Percentiles rank a stretch among this genome's conserved stretches.
Evolutionary conservation across 1,140 invertebrate genomes (phyloP).

Genomic region (Pseudomyrmex flavicornis): DNA sequence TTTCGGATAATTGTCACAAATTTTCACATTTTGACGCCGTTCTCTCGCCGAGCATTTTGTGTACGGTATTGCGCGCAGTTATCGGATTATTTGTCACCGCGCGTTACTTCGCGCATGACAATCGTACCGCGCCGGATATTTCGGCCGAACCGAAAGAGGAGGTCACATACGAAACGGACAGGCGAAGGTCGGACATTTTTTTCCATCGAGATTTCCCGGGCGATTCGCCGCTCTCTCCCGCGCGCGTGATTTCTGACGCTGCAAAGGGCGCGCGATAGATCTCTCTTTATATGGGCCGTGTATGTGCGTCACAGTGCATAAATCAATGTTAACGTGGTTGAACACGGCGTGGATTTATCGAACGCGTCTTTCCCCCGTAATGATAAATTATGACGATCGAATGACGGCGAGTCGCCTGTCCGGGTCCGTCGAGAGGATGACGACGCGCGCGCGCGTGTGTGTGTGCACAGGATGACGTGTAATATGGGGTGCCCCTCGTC

Average conservation of each 20-base stretch:
- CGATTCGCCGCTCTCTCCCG: background rate
- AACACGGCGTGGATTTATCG: constrained; percentile 63
- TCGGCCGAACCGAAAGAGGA: constrained; percentile 13
- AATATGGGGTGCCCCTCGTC: constrained; percentile 32
- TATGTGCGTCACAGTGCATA: constrained; percentile 38
- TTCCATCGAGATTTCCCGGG: background rate
- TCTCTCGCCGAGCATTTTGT: background rate
- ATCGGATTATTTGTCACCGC: constrained; percentile 20
- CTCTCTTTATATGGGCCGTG: constrained; percentile 14
- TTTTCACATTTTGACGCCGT: background rate
- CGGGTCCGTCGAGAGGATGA: constrained; percentile 11
- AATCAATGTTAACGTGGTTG: constrained; percentile 63
- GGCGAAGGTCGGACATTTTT: constrained; percentile 39
- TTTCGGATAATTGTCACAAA: background rate
- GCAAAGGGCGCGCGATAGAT: constrained; percentile 45
- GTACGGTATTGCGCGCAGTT: background rate
- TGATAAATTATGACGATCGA: constrained; percentile 73
- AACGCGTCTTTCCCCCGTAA: constrained; percentile 61
- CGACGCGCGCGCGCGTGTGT: background rate
- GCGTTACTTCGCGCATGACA: constrained; percentile 1
- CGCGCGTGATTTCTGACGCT: constrained; percentile 25
- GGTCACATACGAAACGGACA: constrained; percentile 11
- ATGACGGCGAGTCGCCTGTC: constrained; percentile 38
- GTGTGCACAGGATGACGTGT: constrained; percentile 45
- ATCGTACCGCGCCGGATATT: constrained; percentile 46